These are phyloP conservation scores for Sebastes melanostomus DNA, from an alignment of 2,797 vertebrate species.

Conservation along the genomic window DNA sequence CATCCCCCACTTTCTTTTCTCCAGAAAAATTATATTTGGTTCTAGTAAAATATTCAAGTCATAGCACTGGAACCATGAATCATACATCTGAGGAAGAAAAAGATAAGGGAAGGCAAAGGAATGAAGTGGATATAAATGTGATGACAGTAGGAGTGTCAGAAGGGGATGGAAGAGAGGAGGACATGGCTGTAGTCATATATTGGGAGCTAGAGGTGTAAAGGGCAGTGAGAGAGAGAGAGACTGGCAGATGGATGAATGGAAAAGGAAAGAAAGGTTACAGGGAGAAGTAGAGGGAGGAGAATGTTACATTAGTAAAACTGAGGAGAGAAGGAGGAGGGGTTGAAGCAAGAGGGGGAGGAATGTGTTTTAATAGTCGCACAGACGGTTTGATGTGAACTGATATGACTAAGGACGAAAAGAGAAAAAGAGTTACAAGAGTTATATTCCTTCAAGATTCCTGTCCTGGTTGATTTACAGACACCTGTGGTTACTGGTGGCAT, in stretches of 20 bases:
- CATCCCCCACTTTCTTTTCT: conserved; percentile 29
- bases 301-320: neutral
- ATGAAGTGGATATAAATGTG: conserved; percentile 39
- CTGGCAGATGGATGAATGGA: conserved; percentile 4
- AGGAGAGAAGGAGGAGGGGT: neutral
- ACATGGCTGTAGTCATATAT: neutral
- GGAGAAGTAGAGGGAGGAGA: neutral
- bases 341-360: neutral
- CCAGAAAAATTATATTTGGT: conserved; percentile 64
- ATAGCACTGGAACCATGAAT: conserved; percentile 62
- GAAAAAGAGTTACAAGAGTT: neutral
- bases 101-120: conserved; percentile 7
- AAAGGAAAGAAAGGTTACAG: conserved; percentile 1
- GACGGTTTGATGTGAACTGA: neutral
- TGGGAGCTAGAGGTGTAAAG: neutral
- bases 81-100: conserved; percentile 62
- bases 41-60: conserved; percentile 73
- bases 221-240: conserved; percentile 3
- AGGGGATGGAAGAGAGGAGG: neutral
- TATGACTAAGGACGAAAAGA: neutral
- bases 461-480: neutral
- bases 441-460: neutral
- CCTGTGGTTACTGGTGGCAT: neutral
- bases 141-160: conserved; percentile 10
- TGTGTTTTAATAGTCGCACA: neutral